Evolutionary conservation across 92 coral and sea anemone genomes (phyloP).

Genomic region (Paragorgia papillata): DNA sequence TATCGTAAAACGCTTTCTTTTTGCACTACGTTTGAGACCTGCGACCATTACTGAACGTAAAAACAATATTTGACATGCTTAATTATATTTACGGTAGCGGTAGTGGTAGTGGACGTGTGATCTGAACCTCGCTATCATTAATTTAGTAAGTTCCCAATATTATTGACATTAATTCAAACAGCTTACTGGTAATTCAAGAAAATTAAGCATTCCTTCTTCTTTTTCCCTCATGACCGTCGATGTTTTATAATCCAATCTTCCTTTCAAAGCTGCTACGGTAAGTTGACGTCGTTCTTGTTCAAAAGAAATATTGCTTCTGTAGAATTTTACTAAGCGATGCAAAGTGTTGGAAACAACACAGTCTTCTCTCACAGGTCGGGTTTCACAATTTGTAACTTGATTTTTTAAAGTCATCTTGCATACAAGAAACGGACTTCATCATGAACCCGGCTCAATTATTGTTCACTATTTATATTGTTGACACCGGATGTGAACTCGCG

Average conservation of each 20-base stretch:
- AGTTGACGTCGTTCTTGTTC: constrained; percentile 32
- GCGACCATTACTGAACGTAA: too few relatives aligned
- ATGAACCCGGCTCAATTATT: neutral
- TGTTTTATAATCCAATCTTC: constrained; percentile 31
- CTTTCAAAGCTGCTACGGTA: constrained; percentile 22
- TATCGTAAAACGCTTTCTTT: too few relatives aligned
- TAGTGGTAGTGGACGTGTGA: too few relatives aligned
- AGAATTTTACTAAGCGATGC: neutral
- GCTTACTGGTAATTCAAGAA: constrained; percentile 36
- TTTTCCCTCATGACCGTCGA: constrained; percentile 17
- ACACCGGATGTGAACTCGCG: constrained; percentile 19
- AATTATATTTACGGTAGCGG: too few relatives aligned
- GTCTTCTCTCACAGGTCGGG: neutral
- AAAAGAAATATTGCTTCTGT: constrained; percentile 26
- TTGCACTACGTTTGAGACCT: too few relatives aligned
- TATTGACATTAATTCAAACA: neutral
- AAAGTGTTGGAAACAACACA: neutral
- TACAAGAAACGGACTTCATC: neutral
- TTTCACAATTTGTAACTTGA: neutral
- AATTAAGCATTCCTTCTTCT: constrained; percentile 30
- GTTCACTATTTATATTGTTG: constrained; percentile 9
- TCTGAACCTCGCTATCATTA: too few relatives aligned
- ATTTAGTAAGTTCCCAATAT: too few relatives aligned
- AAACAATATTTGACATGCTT: too few relatives aligned
- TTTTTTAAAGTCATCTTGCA: constrained; percentile 1